Evolutionary conservation across 2,888 invertebrate species (phyloP).

Genomic region (Zygaena filipendulae): DNA sequence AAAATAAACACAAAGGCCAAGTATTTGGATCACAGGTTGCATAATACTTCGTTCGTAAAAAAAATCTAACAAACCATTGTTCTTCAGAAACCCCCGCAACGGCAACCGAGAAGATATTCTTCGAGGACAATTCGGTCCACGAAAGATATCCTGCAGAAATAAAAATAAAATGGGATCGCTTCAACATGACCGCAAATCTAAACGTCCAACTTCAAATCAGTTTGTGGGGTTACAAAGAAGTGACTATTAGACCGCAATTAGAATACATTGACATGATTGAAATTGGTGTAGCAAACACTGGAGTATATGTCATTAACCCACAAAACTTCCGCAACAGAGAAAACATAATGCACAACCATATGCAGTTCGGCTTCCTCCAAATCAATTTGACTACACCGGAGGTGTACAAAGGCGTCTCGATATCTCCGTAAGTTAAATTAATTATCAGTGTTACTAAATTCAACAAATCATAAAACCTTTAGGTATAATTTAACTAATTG

Average conservation of each 20-base stretch:
- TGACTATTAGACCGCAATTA: conserved; percentile 82
- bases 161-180: conserved; percentile 84
- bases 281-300: conserved; percentile 72
- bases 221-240: conserved; percentile 90
- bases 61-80: too few species aligned
- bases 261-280: conserved; percentile 83
- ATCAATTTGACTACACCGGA: conserved; percentile 86
- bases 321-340: conserved; percentile 76
- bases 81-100: conserved; percentile 92
- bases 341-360: conserved; percentile 75
- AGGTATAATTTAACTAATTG: too few species aligned
- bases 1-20: too few species aligned
- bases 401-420: conserved; percentile 70
- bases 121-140: conserved; percentile 78
- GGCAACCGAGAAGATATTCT: conserved; percentile 87
- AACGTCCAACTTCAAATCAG: conserved; percentile 84
- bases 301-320: conserved; percentile 78
- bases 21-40: neutral
- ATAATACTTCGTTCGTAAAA: too few species aligned
- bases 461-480: too few species aligned
- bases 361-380: conserved; percentile 88
- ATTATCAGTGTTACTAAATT: neutral
- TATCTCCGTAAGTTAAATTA: conserved; percentile 76
- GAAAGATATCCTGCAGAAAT: conserved; percentile 79
- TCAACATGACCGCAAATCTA: conserved; percentile 84